These are phyloP conservation scores for Platanista minor DNA, from an alignment of 2,113 vertebrate genomes.

Conservation along the genomic window DNA sequence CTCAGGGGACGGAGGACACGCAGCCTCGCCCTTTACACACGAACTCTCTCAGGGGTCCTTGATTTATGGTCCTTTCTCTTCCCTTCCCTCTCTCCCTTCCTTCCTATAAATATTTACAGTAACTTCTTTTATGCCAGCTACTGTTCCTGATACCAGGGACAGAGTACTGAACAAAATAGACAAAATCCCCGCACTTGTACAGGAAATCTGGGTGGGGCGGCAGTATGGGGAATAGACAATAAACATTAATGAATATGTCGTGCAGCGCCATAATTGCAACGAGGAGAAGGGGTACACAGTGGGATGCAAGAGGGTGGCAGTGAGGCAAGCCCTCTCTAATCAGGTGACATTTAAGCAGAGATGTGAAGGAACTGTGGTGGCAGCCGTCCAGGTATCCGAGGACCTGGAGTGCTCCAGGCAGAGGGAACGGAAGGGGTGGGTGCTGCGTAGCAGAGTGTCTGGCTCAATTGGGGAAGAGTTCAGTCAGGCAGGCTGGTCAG, in stretches of 20 bases:
- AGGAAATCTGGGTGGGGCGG: too few species aligned
- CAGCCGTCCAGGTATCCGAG: not conserved
- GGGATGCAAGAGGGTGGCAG: not conserved
- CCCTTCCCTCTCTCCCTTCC: not conserved
- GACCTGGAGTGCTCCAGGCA: not conserved
- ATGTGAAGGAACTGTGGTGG: not conserved
- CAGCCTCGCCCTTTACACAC: not conserved
- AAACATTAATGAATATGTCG: not conserved
- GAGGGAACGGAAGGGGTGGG: not conserved
- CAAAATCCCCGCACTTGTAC: not conserved
- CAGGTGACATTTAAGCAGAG: not conserved
- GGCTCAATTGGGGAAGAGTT: not conserved
- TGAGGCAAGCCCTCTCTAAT: not conserved
- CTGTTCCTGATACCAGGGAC: not conserved
- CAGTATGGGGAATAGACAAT: not conserved
- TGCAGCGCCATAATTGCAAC: not conserved
- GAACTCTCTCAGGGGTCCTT: not conserved
- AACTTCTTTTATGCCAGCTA: not conserved
- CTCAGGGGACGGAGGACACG: not conserved
- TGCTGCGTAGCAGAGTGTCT: not conserved
- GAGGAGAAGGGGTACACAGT: not conserved
- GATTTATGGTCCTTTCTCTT: too few species aligned
- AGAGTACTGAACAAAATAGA: not conserved
- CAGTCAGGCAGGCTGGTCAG: not conserved
- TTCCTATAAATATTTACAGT: not conserved